Conservation (phyloP, 2,888 invertebrate species). For the Platynereis dumerilii region DNA sequence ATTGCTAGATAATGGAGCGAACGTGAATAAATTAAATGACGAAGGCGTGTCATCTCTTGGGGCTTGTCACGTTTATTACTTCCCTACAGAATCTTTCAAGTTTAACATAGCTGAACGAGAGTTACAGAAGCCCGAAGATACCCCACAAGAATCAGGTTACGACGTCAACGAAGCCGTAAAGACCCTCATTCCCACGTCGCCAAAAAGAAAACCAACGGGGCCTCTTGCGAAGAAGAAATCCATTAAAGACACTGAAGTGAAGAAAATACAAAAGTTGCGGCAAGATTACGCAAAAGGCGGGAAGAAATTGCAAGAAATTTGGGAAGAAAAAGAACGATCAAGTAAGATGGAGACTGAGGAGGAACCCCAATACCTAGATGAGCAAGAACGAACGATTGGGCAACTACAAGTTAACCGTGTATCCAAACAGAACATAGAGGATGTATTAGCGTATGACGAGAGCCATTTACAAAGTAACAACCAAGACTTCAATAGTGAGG, state of each 20-base stretch:
- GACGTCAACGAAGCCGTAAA: conserved; percentile 36
- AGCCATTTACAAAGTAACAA: neutral
- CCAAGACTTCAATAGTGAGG: neutral
- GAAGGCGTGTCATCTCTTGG: conserved; percentile 60
- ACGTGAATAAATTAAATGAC: conserved; percentile 58
- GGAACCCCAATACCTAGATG: neutral
- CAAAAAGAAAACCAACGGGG: conserved; percentile 17
- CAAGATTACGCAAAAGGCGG: conserved; percentile 16
- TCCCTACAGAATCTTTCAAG: conserved; percentile 54
- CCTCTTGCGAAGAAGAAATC: conserved; percentile 23
- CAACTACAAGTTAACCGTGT: conserved; percentile 18
- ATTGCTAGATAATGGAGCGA: conserved; percentile 60
- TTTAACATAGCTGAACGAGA: conserved; percentile 54
- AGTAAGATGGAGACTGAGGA: neutral
- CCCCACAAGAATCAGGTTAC: conserved; percentile 28
- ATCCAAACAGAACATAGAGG: conserved; percentile 12
- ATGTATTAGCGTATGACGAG: conserved; percentile 9
- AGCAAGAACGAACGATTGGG: conserved; percentile 12
- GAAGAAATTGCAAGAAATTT: neutral
- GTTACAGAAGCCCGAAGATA: conserved; percentile 30
- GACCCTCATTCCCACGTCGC: conserved; percentile 11
- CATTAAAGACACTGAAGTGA: conserved; percentile 3
- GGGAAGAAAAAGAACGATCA: neutral
- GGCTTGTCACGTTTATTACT: conserved; percentile 58
- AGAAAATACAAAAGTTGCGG: conserved; percentile 22